Base-by-base conservation (phyloP, 1,140 invertebrate species). In the Temnothorax nylanderi region DNA sequence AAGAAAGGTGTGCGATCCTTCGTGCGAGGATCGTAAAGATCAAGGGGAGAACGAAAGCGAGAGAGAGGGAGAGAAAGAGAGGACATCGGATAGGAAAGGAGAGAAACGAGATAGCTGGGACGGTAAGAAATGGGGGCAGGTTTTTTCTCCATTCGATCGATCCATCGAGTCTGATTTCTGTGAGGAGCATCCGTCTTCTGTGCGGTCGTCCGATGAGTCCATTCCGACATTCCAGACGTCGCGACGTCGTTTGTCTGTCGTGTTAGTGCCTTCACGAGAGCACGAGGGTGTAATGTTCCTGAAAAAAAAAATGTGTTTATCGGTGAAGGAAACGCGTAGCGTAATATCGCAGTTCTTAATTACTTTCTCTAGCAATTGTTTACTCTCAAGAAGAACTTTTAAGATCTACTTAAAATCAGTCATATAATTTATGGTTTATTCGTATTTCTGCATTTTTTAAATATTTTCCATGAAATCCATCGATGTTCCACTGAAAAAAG, bases 131-230 rank as follows among this genome's bases (percentile, higher is more conserved):
- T 84, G 69, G 54, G 69, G 69, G 69, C 54, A 82, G 56, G 69
- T 74, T 84, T 84, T 81, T 74, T 58, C 54, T 49, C n/a, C 41
- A 44, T 60, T 84, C 80, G 80, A 84, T 84, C 80, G 80, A 84
- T 84, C 80, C 69, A 84, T 84, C 80, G 80, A 84, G 80, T 84
- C 80, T 84, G 80, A 84, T 84, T 84, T 84, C 80, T 60, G 80
- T 54, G 69, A 74, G 7, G 54, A 74, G 54, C 80, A 84, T 84
- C 69, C 54, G 69, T 84, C 80, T 84, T 84, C 80, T 7, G 80
- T 74, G 80, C 80, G 80, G 80, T 84, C 54, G 80, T 71, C 71
- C 80, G 80, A 84, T 75, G 80, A 84, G 80, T 84, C 80, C 80
- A 84, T 84, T 74, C 69, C 80, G 69, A 60, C 80, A 74, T 84